Percentiles rank a stretch among this genome's conserved stretches.
phyloP scores from a whole-genome alignment of 1,140 invertebrate genomes.

The Ooceraea biroi region DNA sequence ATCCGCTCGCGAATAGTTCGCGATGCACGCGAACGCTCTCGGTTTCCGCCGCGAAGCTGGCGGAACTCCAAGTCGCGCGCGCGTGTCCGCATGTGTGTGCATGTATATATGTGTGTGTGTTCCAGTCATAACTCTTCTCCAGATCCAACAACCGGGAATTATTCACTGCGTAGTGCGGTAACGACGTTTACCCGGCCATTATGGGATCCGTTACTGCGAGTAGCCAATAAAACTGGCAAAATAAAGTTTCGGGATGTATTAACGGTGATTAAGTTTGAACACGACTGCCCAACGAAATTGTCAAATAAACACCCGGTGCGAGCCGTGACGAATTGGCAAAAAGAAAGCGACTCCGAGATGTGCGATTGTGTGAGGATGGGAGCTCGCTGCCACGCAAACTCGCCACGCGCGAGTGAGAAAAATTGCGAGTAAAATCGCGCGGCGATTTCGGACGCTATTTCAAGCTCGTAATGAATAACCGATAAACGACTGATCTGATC shows the following conservation, averaged over 20 bases:
- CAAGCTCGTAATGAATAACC: no score
- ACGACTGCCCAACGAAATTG: neutral
- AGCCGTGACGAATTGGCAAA: no score
- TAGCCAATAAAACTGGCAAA: constrained; percentile 41
- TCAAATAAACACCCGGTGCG: no score
- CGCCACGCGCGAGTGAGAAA: no score
- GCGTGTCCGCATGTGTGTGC: no score
- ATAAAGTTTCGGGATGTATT: constrained; percentile 35
- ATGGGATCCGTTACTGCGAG: constrained; percentile 24
- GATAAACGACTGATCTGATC: no score
- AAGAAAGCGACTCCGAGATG: no score
- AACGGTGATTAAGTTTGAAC: neutral
- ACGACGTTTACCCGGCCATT: constrained; percentile 44
- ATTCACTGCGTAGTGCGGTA: neutral
- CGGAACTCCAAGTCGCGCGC: constrained; percentile 31
- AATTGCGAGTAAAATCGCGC: no score
- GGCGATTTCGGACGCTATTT: no score
- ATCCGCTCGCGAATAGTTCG: constrained; percentile 35
- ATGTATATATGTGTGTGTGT: neutral
- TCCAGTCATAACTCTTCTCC: constrained; percentile 15
- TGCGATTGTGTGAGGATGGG: no score
- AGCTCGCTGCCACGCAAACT: no score
- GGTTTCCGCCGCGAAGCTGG: constrained; percentile 33
- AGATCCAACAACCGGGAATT: constrained; percentile 52
- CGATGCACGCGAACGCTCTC: constrained; percentile 7